Conservation (phyloP, 2,113 vertebrate genomes). For the Planiliza haematocheilus region DNA sequence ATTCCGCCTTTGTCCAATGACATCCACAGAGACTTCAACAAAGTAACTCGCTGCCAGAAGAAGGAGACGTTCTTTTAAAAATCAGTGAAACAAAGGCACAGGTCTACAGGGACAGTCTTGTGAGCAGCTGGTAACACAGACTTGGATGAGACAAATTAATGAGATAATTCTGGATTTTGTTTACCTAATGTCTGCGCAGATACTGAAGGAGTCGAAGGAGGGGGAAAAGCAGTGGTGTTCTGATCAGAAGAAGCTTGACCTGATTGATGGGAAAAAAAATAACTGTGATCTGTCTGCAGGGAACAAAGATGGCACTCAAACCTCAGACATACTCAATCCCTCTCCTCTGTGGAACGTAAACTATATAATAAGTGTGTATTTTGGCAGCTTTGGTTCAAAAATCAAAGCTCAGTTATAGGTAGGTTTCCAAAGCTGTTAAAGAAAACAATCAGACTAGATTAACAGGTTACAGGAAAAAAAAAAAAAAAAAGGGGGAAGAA, state of each 20-base stretch:
- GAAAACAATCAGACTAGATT: constrained; percentile 36
- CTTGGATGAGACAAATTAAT: neutral
- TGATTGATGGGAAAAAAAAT: constrained; percentile 21
- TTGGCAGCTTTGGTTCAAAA: no score
- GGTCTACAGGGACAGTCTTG: no score
- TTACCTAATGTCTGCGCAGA: constrained; percentile 39
- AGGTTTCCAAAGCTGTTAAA: no score
- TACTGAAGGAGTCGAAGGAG: neutral
- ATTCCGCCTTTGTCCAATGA: constrained; percentile 17
- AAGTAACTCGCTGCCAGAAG: constrained; percentile 53
- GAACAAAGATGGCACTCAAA: no score
- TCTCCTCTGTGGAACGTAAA: no score
- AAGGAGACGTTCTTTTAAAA: neutral
- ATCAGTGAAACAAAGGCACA: no score
- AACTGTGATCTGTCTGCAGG: neutral
- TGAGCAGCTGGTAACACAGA: neutral
- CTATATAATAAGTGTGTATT: no score
- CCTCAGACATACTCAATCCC: no score
- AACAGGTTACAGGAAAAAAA: constrained; percentile 49
- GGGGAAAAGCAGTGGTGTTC: neutral
- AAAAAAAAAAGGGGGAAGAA: no score
- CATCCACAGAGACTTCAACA: constrained; percentile 53
- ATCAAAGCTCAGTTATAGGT: no score
- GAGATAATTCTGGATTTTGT: neutral
- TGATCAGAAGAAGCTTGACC: constrained; percentile 36